These are phyloP conservation scores for Pygoscelis adeliae DNA, from an alignment of 2,113 vertebrate genomes.

Conservation along the genomic window DNA sequence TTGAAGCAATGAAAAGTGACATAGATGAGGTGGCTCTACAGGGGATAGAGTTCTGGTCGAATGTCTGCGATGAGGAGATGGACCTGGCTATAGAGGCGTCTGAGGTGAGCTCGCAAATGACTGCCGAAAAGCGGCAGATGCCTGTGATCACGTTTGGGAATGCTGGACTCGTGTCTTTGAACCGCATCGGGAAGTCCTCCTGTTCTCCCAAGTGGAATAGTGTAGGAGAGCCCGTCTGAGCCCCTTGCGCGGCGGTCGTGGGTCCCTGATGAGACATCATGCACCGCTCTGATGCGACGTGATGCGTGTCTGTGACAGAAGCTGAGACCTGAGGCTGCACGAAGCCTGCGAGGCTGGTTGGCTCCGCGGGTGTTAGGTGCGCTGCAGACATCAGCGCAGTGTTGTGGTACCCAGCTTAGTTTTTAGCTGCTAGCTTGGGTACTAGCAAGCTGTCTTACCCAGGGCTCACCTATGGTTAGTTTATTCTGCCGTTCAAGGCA, in stretches of 20 bases:
- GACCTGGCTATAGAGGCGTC: constrained; percentile 97
- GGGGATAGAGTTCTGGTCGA: constrained; percentile 99
- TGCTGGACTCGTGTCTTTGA: accelerated
- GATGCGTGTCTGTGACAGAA: background rate
- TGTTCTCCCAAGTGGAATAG: background rate
- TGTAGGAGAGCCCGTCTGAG: background rate
- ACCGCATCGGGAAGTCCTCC: background rate
- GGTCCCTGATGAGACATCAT: background rate
- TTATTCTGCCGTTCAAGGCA: background rate
- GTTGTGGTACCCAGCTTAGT: background rate
- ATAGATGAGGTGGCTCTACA: constrained; percentile 97
- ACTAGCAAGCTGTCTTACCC: accelerated
- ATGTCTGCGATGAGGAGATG: constrained; percentile 99
- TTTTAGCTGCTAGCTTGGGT: background rate
- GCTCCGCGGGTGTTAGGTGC: background rate
- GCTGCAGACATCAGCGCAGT: accelerated
- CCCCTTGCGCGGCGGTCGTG: background rate
- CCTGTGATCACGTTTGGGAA: accelerated
- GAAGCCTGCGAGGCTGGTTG: background rate
- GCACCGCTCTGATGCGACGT: background rate
- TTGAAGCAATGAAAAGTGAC: constrained; percentile 98
- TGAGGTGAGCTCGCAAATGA: constrained; percentile 79
- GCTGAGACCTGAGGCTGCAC: background rate
- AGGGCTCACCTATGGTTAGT: background rate
- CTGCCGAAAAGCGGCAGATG: accelerated